Conservation (phyloP, 2,113 vertebrate genomes). For the Arizona elegans region DNA sequence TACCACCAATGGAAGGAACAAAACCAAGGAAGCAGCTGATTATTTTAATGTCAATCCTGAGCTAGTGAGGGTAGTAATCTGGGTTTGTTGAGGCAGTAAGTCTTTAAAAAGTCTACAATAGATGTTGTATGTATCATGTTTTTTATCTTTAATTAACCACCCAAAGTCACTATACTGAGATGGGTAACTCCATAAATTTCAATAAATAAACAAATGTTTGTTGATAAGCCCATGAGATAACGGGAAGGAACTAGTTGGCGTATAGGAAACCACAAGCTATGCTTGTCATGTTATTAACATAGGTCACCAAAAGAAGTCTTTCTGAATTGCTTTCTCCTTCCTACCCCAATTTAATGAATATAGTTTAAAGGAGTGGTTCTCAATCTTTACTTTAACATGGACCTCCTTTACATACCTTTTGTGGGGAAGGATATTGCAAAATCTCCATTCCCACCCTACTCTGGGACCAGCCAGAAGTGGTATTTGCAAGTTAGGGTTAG, state of each 20-base stretch:
- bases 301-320: not conserved
- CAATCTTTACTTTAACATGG: not conserved
- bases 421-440: not conserved
- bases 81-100: not conserved
- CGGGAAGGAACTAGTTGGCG: not conserved
- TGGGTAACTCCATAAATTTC: not conserved
- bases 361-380: not conserved
- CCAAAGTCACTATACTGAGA: not conserved
- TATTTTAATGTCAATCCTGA: not conserved
- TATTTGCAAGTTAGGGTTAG: too few species aligned
- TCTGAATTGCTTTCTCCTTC: not conserved
- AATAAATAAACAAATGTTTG: not conserved
- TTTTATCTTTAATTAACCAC: not conserved
- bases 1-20: not conserved
- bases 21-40: not conserved
- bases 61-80: not conserved
- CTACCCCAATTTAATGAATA: not conserved
- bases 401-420: not conserved
- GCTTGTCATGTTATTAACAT: not conserved
- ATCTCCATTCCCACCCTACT: too few species aligned
- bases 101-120: not conserved
- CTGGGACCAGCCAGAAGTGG: too few species aligned
- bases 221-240: not conserved
- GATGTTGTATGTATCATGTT: not conserved
- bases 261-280: not conserved